Evolutionary conservation across 2,113 vertebrate genomes (phyloP).

Genomic region (Triplophysa tibetana): DNA sequence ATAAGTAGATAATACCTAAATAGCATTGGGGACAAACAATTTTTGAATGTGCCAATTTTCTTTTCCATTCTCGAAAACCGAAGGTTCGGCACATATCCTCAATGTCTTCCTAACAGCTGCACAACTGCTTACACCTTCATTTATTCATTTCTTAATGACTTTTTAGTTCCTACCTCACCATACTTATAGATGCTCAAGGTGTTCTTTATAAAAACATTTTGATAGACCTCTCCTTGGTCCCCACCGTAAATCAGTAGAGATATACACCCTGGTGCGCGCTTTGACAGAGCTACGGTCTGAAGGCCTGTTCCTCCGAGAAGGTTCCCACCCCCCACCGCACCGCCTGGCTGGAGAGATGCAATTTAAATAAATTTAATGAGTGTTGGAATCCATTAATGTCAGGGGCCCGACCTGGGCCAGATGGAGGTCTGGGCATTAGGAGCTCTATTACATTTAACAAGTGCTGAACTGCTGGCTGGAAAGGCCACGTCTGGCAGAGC

Average conservation of each 20-base stretch:
- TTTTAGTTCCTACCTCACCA: slow-evolving; percentile 24
- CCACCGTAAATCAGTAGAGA: slow-evolving; percentile 15
- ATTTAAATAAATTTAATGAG: slow-evolving; percentile 56
- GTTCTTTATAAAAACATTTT: slow-evolving; percentile 27
- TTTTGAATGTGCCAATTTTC: neutral
- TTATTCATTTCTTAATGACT: slow-evolving; percentile 7
- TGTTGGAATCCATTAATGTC: slow-evolving; percentile 58
- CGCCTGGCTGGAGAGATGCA: slow-evolving; percentile 26
- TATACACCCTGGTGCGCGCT: slow-evolving; percentile 27
- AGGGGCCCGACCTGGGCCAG: slow-evolving; percentile 52
- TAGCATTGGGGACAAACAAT: neutral
- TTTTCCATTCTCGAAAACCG: neutral
- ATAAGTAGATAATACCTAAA: neutral
- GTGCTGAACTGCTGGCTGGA: slow-evolving; percentile 46
- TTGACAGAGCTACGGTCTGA: slow-evolving; percentile 26
- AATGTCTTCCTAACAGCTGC: neutral
- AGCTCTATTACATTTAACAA: slow-evolving; percentile 57
- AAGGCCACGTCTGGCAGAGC: slow-evolving; percentile 50
- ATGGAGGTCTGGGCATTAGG: slow-evolving; percentile 52
- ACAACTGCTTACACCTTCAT: slow-evolving; percentile 22
- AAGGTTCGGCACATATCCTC: neutral
- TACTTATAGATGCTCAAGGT: slow-evolving; percentile 10
- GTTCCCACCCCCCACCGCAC: slow-evolving; percentile 1
- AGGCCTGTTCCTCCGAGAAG: slow-evolving; percentile 30
- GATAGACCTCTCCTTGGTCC: slow-evolving; percentile 34